Percentiles rank a stretch among this genome's conserved stretches.
These are phyloP conservation scores for Noctua janthina DNA, from an alignment of 2,888 invertebrate species.

Conservation along the genomic window DNA sequence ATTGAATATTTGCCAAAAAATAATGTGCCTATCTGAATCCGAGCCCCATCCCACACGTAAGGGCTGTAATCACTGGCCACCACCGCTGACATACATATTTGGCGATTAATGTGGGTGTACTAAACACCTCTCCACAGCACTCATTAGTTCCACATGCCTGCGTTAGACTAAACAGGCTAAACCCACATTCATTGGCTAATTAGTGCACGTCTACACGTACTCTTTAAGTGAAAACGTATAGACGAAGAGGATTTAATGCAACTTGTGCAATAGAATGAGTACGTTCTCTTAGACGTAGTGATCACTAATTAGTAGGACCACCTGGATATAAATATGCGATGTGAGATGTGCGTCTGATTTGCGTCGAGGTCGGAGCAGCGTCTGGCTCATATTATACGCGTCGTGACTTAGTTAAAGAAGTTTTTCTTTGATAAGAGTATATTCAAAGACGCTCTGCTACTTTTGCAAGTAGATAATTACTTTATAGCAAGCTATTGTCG, in stretches of 20 bases:
- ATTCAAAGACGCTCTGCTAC: neutral
- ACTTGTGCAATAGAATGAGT: conserved; percentile 47
- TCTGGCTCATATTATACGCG: neutral
- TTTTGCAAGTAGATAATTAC: neutral
- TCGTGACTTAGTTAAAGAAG: conserved; percentile 24
- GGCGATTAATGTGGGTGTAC: neutral
- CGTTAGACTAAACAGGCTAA: neutral
- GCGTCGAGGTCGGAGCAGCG: conserved; percentile 37
- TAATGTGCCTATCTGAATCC: neutral
- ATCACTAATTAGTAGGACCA: conserved; percentile 28
- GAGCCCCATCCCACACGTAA: too few relatives aligned
- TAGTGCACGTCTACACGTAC: conserved; percentile 23
- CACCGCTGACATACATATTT: neutral
- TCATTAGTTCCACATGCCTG: neutral
- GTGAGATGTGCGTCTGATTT: conserved; percentile 16
- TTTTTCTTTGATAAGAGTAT: neutral
- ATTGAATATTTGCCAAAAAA: neutral
- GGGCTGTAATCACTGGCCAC: neutral
- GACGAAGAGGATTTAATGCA: conserved; percentile 33
- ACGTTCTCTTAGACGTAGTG: conserved; percentile 44
- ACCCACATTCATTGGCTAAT: conserved; percentile 18
- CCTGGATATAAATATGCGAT: conserved; percentile 49
- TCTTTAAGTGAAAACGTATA: conserved; percentile 34
- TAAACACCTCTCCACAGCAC: neutral
- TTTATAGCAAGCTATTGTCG: neutral